Base-by-base conservation (phyloP, 2,797 vertebrate species). In the Melanotaenia pygmaea region DNA sequence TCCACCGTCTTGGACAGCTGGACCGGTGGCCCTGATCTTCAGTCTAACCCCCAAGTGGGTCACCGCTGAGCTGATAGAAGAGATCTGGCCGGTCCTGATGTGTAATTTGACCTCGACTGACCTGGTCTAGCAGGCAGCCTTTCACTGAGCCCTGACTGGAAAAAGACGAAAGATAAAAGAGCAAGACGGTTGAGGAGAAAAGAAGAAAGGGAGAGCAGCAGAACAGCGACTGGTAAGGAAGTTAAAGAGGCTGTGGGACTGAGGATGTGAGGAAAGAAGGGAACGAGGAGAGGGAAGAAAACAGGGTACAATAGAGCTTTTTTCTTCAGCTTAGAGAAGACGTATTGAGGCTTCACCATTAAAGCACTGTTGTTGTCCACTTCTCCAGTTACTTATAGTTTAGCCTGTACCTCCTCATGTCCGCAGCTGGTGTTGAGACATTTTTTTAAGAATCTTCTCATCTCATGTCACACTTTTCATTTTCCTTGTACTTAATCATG, bases 71-170 rank as follows among this genome's bases (percentile, higher is more conserved):
- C 74, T 72, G 63, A 81, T 60, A 77, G 81, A 83, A 67, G 79
- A 72, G 75, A 77, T 79, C 82, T 61, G 70, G 64, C 54, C 0
- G 9, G 80, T 79, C 74, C 85, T n/a, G 86, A 91, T 93, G 90
- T 93, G 93, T 92, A 95, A 93, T 94, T 86, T 85, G 87, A 92
- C 90, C 91, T 87, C 60, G n/a, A 68, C 80, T 85, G 91, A 94
- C 92, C 92, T 86, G 7, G 72, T 86, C 78, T 88, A 62, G 71
- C 67, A 64, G 91, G 84, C 56, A 85, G 79, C 68, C 75, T 86
- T 92, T 92, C 82, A 91, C 75, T 93, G 83, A 94, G 77, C 73
- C 64, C 0, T 66, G 64, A 84, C 78, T 63, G 64, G 63, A 32
- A 12, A 73, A 86, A 70, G 72, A 80, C 56, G 56, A 75, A 61